Base-by-base conservation (phyloP, 1,140 invertebrate species). In the Panulirus ornatus region DNA sequence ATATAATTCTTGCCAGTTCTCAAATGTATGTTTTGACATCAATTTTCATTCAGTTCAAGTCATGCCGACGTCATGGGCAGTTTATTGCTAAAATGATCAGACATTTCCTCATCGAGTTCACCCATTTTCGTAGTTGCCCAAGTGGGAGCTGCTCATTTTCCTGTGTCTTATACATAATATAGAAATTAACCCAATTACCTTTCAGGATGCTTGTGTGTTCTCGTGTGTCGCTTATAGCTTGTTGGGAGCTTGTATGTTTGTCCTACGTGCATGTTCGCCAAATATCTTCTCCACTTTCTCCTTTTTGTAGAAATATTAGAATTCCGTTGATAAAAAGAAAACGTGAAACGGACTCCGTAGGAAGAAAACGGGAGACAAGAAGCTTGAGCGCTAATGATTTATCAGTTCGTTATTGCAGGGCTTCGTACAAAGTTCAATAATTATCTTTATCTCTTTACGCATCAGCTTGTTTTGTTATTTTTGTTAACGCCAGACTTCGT, bases 161-260 rank as follows among this genome's bases (percentile, higher is more conserved):
- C 8, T 58, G 38, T 81, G 47, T 36, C n/a, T n/a, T n/a, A 16
- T 81, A 58, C 11, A 36, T 42, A 11, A 34, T 81, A 34, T 34
- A 34, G 27, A 73, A 19, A 73, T 42, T 78, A 86, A 75, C 73
- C 44, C 54, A 42, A 42, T 87, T 87, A 47, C 75, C 27, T 87
- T 87, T 66, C 85, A 87, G 85, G 54, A n/a, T 87, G 85, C 85
- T 34, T 87, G 51, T 44, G 36, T 63, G 44, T 78, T 40, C 54
- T 22, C n/a, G n/a, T 79, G 75, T 79, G 85, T 87, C 14, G 85
- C 85, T 87, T 87, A 44, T 44, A 76, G 85, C 75, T 87, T 86
- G 19, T 78, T 86, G 84, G 84, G 51, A 79, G 85, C 85, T 87
- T 87, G 38, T 63, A 19, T 58, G 75, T 79, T 42, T 76, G 54